phyloP scores from a whole-genome alignment of 2,888 invertebrate species.

The Tyria jacobaeae region DNA sequence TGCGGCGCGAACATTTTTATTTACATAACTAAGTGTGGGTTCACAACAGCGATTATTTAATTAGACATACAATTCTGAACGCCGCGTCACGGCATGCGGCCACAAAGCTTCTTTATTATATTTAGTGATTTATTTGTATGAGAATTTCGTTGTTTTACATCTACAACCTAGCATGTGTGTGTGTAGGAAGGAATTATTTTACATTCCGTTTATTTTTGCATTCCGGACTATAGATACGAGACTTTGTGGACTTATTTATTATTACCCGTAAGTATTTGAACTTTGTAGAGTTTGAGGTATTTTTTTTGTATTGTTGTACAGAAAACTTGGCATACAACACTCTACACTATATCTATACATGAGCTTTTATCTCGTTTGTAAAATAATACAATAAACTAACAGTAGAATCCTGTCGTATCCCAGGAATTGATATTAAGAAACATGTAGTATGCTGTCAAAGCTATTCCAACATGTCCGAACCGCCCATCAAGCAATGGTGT shows the following conservation, averaged over 20 bases:
- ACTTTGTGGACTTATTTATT: background rate
- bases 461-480: conserved; percentile 8
- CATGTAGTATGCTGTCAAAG: background rate
- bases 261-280: background rate
- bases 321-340: background rate
- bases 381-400: background rate
- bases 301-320: background rate
- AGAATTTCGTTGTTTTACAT: conserved; percentile 25
- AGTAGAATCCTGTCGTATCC: background rate
- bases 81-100: conserved; percentile 43
- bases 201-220: no score
- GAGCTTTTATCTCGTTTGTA: background rate
- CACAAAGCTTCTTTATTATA: conserved; percentile 28
- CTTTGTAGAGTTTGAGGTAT: no score
- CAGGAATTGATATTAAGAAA: background rate
- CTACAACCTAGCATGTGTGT: no score
- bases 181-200: no score
- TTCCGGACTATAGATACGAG: background rate
- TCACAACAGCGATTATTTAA: conserved; percentile 72
- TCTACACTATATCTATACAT: background rate
- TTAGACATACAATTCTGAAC: conserved; percentile 54
- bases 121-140: conserved; percentile 40
- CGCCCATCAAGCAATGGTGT: conserved; percentile 15
- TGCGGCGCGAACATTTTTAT: conserved; percentile 47
- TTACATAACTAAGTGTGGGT: conserved; percentile 63